Conservation (phyloP, 2,113 vertebrate species). For the Mustela lutreola region DNA sequence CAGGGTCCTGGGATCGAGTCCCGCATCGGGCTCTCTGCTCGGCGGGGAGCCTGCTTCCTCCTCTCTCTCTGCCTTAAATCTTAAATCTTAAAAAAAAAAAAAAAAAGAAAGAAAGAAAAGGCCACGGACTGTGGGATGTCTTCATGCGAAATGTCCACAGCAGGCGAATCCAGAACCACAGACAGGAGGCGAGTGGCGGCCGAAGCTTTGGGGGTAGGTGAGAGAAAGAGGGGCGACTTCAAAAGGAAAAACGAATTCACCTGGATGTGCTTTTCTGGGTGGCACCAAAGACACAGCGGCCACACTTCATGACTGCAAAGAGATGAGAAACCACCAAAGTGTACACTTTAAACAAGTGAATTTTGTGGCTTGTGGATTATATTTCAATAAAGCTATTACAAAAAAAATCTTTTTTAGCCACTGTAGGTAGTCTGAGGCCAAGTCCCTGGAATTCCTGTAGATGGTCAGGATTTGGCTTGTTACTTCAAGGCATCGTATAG, state of each 20-base stretch:
- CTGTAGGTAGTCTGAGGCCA: neutral
- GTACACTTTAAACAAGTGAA: neutral
- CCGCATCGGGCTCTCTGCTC: too few relatives aligned
- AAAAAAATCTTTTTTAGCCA: neutral
- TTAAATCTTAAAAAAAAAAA: too few relatives aligned
- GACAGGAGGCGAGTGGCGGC: neutral
- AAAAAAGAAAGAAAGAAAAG: neutral
- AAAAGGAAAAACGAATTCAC: neutral
- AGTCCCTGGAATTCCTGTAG: neutral
- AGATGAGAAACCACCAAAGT: neutral
- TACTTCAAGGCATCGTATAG: neutral
- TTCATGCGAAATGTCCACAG: neutral
- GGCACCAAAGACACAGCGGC: neutral
- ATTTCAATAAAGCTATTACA: neutral
- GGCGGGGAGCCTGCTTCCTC: too few relatives aligned
- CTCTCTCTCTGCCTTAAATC: too few relatives aligned
- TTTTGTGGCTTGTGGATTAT: neutral
- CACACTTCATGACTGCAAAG: neutral
- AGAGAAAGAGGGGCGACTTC: rapidly evolving
- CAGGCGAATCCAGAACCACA: neutral
- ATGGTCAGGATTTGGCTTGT: neutral
- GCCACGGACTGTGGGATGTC: neutral
- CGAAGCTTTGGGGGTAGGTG: neutral
- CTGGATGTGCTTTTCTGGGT: neutral
- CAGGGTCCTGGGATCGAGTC: too few relatives aligned